These are phyloP conservation scores for Cirrhinus molitorella DNA, from an alignment of 2,797 vertebrate species.

Conservation along the genomic window DNA sequence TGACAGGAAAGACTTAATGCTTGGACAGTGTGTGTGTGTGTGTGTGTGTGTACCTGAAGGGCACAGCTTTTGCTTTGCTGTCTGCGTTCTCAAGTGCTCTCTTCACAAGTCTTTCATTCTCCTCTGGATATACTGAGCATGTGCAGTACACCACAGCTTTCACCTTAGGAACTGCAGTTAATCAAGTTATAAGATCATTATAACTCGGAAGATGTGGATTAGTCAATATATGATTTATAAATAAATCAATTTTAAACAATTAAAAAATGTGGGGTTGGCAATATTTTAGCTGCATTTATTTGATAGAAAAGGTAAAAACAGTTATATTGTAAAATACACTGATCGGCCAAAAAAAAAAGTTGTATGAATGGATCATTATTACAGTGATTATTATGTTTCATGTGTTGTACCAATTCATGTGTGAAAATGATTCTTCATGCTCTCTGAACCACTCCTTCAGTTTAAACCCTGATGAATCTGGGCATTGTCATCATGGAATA, in stretches of 20 bases:
- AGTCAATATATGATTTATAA: background rate
- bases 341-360: too few relatives aligned
- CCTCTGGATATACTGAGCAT: slow-evolving; percentile 88
- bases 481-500: too few relatives aligned
- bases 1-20: slow-evolving; percentile 42
- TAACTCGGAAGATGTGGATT: background rate
- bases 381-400: too few relatives aligned
- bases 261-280: background rate
- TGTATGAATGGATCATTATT: too few relatives aligned
- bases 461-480: too few relatives aligned
- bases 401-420: too few relatives aligned
- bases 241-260: background rate
- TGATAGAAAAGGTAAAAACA: too few relatives aligned
- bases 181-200: slow-evolving; percentile 7
- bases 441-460: too few relatives aligned
- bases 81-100: slow-evolving; percentile 81
- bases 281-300: background rate
- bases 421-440: too few relatives aligned
- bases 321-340: too few relatives aligned
- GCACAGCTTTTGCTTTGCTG: slow-evolving; percentile 77
- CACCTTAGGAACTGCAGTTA: slow-evolving; percentile 83
- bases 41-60: slow-evolving; percentile 82
- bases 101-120: slow-evolving; percentile 89
- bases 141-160: slow-evolving; percentile 92
- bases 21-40: slow-evolving; percentile 4